Percentiles rank a stretch among this genome's conserved stretches.
Evolutionary conservation across 2,797 vertebrate genomes (phyloP).

Genomic region (Melanotaenia trifasciata): DNA sequence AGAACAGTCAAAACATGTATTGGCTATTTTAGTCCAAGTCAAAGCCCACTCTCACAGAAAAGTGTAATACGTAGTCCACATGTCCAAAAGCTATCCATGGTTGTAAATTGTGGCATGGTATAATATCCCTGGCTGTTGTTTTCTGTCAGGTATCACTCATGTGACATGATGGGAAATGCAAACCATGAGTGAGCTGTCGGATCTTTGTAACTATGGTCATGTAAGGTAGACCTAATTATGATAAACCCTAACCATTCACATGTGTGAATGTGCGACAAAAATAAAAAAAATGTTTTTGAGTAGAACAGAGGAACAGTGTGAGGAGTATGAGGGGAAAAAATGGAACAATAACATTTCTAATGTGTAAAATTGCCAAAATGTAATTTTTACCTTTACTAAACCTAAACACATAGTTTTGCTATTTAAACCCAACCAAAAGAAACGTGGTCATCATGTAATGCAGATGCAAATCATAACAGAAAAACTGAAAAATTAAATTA

Average conservation of each 20-base stretch:
- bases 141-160: background rate
- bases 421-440: background rate
- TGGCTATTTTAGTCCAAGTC: background rate
- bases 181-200: background rate
- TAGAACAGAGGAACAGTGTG: background rate
- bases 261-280: background rate
- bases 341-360: too few species aligned
- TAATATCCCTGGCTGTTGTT: background rate
- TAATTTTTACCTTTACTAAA: background rate
- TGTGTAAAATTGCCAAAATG: too few species aligned
- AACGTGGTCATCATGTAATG: background rate
- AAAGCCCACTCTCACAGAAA: background rate
- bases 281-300: background rate
- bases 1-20: background rate
- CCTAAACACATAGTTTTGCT: background rate
- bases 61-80: background rate
- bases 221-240: background rate
- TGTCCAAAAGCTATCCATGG: background rate
- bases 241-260: background rate
- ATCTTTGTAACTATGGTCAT: background rate
- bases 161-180: background rate
- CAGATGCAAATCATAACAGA: background rate
- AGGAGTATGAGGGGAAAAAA: background rate
- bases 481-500: too few species aligned
- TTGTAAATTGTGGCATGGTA: background rate